Percentiles rank a stretch among this genome's conserved stretches.
Evolutionary conservation across 1,140 invertebrate species (phyloP).

Genomic region (Saccostrea glomerata): DNA sequence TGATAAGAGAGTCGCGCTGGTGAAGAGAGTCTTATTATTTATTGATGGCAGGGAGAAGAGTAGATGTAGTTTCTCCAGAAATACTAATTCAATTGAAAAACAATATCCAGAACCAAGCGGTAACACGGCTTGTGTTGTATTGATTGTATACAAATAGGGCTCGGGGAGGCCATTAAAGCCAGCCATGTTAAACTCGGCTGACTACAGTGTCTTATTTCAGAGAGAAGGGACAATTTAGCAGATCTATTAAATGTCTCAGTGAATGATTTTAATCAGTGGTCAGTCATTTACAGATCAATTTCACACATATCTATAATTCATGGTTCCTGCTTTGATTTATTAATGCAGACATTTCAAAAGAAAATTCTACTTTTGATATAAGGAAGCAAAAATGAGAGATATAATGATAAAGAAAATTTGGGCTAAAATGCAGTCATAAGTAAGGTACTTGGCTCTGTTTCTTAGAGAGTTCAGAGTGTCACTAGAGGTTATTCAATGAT

Average conservation of each 20-base stretch:
- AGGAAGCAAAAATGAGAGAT: too few species aligned
- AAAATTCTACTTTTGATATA: background rate
- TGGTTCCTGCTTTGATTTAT: background rate
- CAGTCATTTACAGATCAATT: background rate
- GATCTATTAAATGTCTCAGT: background rate
- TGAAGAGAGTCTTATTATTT: background rate
- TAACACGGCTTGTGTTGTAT: background rate
- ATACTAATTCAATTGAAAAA: constrained; percentile 37
- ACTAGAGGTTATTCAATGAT: too few species aligned
- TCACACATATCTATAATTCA: background rate
- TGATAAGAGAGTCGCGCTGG: background rate
- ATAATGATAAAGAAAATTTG: too few species aligned
- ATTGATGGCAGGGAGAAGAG: background rate
- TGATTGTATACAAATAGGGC: constrained; percentile 28
- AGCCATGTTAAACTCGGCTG: background rate
- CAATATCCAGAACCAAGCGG: background rate
- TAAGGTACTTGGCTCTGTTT: too few species aligned
- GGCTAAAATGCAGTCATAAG: too few species aligned
- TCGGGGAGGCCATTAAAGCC: background rate
- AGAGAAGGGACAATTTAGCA: constrained; percentile 14
- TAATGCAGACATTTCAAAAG: background rate
- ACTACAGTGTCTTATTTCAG: constrained; percentile 8
- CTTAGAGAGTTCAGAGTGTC: too few species aligned
- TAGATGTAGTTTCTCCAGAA: constrained; percentile 13
- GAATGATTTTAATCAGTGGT: background rate